Evolutionary conservation across 37 sponge, comb jelly and placozoan species (phyloP).

Genomic region (Ianthella basta): DNA sequence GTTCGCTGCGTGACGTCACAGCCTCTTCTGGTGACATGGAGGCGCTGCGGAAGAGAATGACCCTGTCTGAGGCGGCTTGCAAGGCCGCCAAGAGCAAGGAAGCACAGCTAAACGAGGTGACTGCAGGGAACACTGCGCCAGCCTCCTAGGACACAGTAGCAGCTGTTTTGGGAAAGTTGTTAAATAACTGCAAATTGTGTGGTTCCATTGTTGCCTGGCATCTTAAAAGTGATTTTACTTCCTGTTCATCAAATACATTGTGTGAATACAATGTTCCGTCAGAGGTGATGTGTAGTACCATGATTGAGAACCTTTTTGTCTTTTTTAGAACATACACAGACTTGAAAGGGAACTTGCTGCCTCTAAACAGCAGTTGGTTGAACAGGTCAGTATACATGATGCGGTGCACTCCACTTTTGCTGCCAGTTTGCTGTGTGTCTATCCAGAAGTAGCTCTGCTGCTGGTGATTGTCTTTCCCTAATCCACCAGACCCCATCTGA

Average conservation of each 20-base stretch:
- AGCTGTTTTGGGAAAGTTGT: too few relatives aligned
- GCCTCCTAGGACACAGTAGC: too few relatives aligned
- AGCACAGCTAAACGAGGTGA: slow-evolving; percentile 55
- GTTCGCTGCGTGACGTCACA: not conserved
- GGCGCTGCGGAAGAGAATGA: slow-evolving; percentile 32
- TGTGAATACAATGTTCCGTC: not conserved
- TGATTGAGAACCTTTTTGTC: too few relatives aligned
- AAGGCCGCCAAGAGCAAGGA: slow-evolving; percentile 41
- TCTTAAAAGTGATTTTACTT: too few relatives aligned
- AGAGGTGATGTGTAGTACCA: too few relatives aligned
- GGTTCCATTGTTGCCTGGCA: too few relatives aligned
- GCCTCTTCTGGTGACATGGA: slow-evolving; percentile 9
- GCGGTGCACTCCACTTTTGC: too few relatives aligned
- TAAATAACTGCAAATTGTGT: too few relatives aligned
- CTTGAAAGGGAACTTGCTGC: slow-evolving; percentile 38
- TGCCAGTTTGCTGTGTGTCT: not conserved
- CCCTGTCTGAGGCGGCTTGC: slow-evolving; percentile 31
- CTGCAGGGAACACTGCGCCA: too few relatives aligned
- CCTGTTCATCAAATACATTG: too few relatives aligned
- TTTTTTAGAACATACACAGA: slow-evolving; percentile 18
- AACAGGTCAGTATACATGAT: slow-evolving; percentile 25
- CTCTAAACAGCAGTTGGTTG: slow-evolving; percentile 23
- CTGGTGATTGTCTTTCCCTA: not conserved
- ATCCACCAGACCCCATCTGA: slow-evolving; percentile 40
- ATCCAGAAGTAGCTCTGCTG: not conserved